Base-by-base conservation (phyloP, 2,797 vertebrate genomes). In the Falco columbarius region DNA sequence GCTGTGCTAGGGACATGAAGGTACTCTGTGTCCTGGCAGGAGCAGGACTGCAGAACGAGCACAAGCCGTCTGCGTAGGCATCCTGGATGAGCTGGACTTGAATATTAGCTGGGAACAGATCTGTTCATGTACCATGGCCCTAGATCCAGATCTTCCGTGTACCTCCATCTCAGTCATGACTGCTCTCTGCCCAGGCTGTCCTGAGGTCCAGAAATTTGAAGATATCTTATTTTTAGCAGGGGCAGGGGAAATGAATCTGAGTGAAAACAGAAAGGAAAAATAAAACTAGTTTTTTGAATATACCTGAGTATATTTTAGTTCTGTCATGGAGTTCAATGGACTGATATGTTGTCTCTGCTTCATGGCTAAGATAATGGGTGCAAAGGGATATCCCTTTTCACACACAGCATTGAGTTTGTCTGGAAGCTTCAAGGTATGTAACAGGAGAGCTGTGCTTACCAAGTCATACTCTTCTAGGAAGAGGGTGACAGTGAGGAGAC, bases 291-390 rank as follows among this genome's bases (percentile, higher is more conserved):
- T 86, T 44, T 44, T 44, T 44, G 18, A 44, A 44, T 44, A 44
- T 44, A 56, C 7, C 9, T 23, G 40, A 54, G 10, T 52, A 9
- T 49, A 27, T 87, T 87, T 74, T 59, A 40, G 8, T 75, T 75
- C 34, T 66, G 24, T 42, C 21, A 21, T 24, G 14, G 38, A 21
- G 32, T 34, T 56, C 32, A 40, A 3, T 30, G 18, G 66, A 27
- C 29, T 34, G 27, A 20, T 52, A 15, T 2, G 12, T 10, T 21
- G 21, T 46, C 46, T 55, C 38, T 66, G 44, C 59, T 29, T 66
- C 20, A 7, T 0, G 1, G 52, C 40, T 63, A 70, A 56, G 46
- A 8, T n/a, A 54, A 54, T 0, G 1, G 40, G 32, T 32, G 26
- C 40, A 66, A n/a, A 65, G 44, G 46, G 7, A 7, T 32, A n/a